A percentile compares a stretch with the other conserved stretches of the same genome.
Evolutionary conservation across 1,140 invertebrate genomes (phyloP).

Genomic region (Drosophila baimaii): DNA sequence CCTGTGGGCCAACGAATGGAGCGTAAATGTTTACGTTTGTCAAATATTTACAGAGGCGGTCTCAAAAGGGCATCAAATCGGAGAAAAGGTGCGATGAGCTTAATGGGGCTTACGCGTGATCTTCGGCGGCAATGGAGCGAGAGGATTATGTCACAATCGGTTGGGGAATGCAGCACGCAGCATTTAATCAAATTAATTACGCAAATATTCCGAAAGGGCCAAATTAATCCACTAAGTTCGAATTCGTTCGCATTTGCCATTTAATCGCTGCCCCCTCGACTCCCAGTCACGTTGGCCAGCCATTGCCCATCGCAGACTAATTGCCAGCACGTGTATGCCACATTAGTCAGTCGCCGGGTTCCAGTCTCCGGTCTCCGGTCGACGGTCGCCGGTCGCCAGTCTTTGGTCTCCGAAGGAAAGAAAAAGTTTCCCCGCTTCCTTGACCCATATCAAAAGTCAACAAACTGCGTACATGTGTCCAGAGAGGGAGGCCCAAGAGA

Average conservation of each 20-base stretch:
- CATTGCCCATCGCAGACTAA: constrained; percentile 42
- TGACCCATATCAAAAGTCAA: constrained; percentile 58
- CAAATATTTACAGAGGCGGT: constrained; percentile 41
- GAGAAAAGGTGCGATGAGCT: constrained; percentile 27
- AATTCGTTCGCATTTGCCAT: constrained; percentile 36
- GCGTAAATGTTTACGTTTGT: constrained; percentile 60
- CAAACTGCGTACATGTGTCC: constrained; percentile 50
- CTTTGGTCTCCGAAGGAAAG: background rate
- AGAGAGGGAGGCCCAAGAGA: too few species aligned
- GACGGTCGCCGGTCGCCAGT: background rate
- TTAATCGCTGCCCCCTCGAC: constrained; percentile 15
- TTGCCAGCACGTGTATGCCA: constrained; percentile 51
- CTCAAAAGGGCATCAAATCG: constrained; percentile 17
- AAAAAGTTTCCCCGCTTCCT: constrained; percentile 30
- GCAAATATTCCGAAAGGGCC: constrained; percentile 1
- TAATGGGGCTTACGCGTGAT: constrained; percentile 50
- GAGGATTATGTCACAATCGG: constrained; percentile 8
- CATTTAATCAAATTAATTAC: constrained; percentile 35
- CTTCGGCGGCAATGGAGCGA: constrained; percentile 14
- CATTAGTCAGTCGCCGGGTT: constrained; percentile 36
- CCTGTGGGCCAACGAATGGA: constrained; percentile 36
- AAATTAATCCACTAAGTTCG: constrained; percentile 42
- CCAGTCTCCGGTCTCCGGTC: background rate
- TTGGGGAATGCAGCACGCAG: constrained; percentile 6
- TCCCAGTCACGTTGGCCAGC: constrained; percentile 22